These are phyloP conservation scores for Drosophila subquinaria DNA, from an alignment of 2,888 invertebrate species.

Conservation along the genomic window DNA sequence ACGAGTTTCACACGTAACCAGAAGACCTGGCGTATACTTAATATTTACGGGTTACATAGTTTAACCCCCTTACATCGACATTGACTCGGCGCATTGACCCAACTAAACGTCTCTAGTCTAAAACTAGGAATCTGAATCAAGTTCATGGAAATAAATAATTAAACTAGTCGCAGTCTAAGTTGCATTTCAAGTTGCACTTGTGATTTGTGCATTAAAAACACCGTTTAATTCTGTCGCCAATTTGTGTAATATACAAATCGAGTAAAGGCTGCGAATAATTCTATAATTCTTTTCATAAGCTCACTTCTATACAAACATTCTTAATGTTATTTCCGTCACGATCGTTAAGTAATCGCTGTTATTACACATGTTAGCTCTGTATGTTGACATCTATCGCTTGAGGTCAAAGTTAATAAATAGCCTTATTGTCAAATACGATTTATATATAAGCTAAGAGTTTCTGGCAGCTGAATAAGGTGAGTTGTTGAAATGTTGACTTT, in stretches of 20 bases:
- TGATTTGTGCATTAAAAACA: conserved; percentile 1
- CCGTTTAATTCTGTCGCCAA: background rate
- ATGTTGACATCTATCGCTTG: background rate
- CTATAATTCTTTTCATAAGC: background rate
- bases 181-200: background rate
- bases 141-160: background rate
- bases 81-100: background rate
- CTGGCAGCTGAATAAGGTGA: no score
- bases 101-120: background rate
- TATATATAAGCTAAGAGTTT: no score
- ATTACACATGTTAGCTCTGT: background rate
- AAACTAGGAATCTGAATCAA: background rate
- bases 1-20: background rate
- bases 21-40: conserved; percentile 23
- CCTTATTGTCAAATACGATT: background rate
- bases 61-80: background rate
- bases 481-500: background rate
- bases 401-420: background rate
- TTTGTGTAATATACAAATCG: background rate
- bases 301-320: background rate
- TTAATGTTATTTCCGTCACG: conserved; percentile 16
- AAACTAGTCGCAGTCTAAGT: background rate
- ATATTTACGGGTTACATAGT: background rate
- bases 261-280: background rate
- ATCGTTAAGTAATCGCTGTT: background rate